Conservation (phyloP, 2,113 vertebrate species). For the Coptodon bakossiorum region DNA sequence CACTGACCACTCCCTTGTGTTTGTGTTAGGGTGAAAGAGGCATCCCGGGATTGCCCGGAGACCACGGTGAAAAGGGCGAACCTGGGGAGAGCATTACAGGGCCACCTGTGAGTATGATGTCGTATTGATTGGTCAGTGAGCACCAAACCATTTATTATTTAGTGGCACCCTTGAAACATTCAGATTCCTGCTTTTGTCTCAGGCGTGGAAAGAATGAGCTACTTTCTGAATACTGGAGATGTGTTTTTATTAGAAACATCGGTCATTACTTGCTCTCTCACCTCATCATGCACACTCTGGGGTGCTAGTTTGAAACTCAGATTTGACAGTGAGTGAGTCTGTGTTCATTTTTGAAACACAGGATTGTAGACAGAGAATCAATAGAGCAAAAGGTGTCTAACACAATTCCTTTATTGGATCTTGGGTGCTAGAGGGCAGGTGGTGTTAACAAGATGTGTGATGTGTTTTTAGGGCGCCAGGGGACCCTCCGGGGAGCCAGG, state of each 20-base stretch:
- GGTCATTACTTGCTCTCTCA: not conserved
- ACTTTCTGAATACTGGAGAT: not conserved
- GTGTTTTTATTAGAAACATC: not conserved
- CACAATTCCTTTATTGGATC: slow-evolving; percentile 57
- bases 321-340: slow-evolving; percentile 40
- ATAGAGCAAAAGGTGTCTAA: slow-evolving; percentile 63
- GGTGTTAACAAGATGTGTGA: slow-evolving; percentile 58
- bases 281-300: not conserved
- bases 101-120: slow-evolving; percentile 76
- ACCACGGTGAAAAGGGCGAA: slow-evolving; percentile 84
- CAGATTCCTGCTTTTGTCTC: not conserved
- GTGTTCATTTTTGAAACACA: slow-evolving; percentile 46
- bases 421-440: slow-evolving; percentile 41
- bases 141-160: slow-evolving; percentile 19
- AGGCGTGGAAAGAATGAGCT: not conserved
- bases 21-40: slow-evolving; percentile 87
- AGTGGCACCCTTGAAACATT: not conserved
- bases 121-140: not conserved
- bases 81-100: slow-evolving; percentile 80
- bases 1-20: not conserved
- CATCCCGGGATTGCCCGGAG: slow-evolving; percentile 85
- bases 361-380: slow-evolving; percentile 54
- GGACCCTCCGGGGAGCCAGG: slow-evolving; percentile 84
- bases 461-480: slow-evolving; percentile 77
- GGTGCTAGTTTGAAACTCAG: not conserved